These are phyloP conservation scores for Adoxophyes honmai DNA, from an alignment of 1,140 invertebrate genomes.

Conservation along the genomic window DNA sequence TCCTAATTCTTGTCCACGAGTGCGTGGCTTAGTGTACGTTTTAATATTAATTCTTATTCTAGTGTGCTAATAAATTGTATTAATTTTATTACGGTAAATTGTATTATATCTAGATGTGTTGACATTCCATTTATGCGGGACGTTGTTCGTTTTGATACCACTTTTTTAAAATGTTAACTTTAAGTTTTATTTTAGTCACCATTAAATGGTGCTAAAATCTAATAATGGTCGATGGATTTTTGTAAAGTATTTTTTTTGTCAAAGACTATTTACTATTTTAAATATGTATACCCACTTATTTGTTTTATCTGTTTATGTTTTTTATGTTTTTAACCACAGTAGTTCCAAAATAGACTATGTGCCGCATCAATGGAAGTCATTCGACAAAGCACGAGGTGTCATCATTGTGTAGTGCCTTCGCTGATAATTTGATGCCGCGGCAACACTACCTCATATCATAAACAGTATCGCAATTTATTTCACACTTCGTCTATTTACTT, in stretches of 20 bases:
- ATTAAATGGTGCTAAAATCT: neutral
- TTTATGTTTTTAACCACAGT: too few relatives aligned
- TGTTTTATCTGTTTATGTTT: too few relatives aligned
- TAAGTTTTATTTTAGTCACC: too few relatives aligned
- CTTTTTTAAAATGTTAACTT: neutral
- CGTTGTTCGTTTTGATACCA: conserved; percentile 48
- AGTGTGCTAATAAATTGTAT: conserved; percentile 75
- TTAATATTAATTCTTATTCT: conserved; percentile 67
- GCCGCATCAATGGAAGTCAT: conserved; percentile 64
- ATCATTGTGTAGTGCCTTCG: conserved; percentile 17
- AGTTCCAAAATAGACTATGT: conserved; percentile 34
- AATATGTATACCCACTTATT: too few relatives aligned
- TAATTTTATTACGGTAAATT: conserved; percentile 64
- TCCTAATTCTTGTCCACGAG: conserved; percentile 50
- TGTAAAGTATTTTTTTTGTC: too few relatives aligned
- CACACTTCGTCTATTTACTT: too few relatives aligned
- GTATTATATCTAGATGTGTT: conserved; percentile 67
- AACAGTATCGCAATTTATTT: too few relatives aligned
- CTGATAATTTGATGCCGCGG: neutral
- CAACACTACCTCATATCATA: neutral
- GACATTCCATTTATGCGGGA: conserved; percentile 70
- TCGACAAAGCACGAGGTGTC: conserved; percentile 67
- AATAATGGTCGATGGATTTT: too few relatives aligned
- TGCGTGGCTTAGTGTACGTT: conserved; percentile 45
- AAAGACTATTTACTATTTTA: too few relatives aligned